Base-by-base conservation (phyloP, 2,113 vertebrate species). In the Carollia perspicillata region DNA sequence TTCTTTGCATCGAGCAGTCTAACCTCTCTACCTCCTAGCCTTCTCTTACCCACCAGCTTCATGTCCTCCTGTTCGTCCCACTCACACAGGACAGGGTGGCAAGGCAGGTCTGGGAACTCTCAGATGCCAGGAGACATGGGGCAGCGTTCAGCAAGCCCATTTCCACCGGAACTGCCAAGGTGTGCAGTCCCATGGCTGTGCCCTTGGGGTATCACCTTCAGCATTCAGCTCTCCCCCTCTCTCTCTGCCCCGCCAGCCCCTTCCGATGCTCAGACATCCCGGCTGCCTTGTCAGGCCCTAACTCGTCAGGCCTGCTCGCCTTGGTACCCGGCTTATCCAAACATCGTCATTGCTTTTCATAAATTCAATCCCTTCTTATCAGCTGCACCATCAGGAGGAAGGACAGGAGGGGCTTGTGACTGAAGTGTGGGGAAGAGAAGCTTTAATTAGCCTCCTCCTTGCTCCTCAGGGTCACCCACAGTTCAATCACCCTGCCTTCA, bases 291-390 rank as follows among this genome's bases (percentile, higher is more conserved):
- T 97, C 98, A 98, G 97, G 97, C 97, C 97, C 95, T 1, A 58
- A 97, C 98, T 98, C 96, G 98, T 83, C 97, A 0, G 51, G 95
- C 98, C 79, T 95, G 98, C 98, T 98, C n/a, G 94, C 96, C 97
- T 83, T n/a, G 97, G 98, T 95, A 68, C 94, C 47, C 0, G 28
- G 97, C 96, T 98, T 98, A 98, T 98, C 98, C 98, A 98, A 98
- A 98, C 97, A 98, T 98, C 98, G 98, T 97, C 98, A 98, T 98
- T 98, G 92, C 97, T 98, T 97, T 98, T 98, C 98, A 98, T 97
- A 98, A 98, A 98, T 86, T 87, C 98, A 97, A 97, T 95, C 98
- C 96, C 95, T 97, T 95, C 98, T 98, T 97, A 98, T 98, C 98
- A 95, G 96, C 97, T 8, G 93, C 97, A 96, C 96, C 98, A 98